A percentile compares a stretch with the other conserved stretches of the same genome.
Conservation (phyloP, 2,113 vertebrate species). For the Pholis gunnellus region DNA sequence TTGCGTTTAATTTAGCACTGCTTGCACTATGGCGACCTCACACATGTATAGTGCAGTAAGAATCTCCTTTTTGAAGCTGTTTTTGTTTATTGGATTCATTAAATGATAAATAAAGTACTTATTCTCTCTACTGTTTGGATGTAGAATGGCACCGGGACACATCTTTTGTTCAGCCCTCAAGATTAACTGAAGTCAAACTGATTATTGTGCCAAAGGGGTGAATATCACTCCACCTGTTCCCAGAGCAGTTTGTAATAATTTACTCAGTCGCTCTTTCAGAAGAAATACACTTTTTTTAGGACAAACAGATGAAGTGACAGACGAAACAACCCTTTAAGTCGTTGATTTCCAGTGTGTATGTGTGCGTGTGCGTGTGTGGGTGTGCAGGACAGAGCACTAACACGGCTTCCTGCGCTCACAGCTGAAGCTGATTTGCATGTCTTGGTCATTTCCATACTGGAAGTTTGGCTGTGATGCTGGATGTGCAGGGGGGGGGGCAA, state of each 20-base stretch:
- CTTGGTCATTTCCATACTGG: conserved; percentile 94
- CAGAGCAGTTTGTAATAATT: neutral
- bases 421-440: conserved; percentile 90
- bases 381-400: conserved; percentile 52
- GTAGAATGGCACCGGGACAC: neutral
- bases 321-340: neutral
- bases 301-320: neutral
- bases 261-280: neutral
- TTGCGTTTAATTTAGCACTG: no score
- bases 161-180: neutral
- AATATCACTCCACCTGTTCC: neutral
- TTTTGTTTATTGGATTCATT: neutral
- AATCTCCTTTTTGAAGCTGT: neutral
- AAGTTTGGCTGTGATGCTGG: conserved; percentile 83
- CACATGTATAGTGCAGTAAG: neutral
- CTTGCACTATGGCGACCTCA: no score
- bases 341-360: neutral
- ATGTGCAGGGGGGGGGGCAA: conserved; percentile 34
- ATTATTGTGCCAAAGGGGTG: neutral
- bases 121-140: neutral
- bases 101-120: neutral
- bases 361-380: conserved; percentile 27
- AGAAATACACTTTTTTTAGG: neutral
- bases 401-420: conserved; percentile 84
- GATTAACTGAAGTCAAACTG: conserved; percentile 2